Conservation (phyloP, 1,140 invertebrate species). For the Anadara kagoshimensis region DNA sequence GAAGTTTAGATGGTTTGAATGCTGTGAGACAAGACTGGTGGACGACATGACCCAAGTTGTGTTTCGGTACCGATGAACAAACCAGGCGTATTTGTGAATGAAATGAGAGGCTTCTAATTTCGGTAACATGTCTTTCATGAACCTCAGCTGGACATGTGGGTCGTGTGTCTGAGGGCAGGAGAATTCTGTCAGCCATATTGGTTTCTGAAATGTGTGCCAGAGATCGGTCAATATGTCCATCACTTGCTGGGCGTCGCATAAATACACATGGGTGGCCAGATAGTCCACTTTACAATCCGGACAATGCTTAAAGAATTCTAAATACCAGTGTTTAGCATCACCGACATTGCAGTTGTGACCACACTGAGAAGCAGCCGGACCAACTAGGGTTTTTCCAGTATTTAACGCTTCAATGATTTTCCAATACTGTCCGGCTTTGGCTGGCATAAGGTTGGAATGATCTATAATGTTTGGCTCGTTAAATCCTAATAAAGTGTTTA, state of each 20-base stretch:
- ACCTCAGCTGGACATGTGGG: constrained; percentile 30
- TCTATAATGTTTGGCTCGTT: no score
- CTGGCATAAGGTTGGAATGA: no score
- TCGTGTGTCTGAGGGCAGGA: constrained; percentile 31
- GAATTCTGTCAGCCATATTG: constrained; percentile 50
- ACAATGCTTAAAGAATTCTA: constrained; percentile 44
- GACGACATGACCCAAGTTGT: constrained; percentile 1
- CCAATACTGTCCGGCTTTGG: not conserved
- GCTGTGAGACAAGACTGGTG: constrained; percentile 9
- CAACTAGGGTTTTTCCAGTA: constrained; percentile 26
- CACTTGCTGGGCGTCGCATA: constrained; percentile 31
- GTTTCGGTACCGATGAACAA: not conserved
- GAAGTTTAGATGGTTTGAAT: constrained; percentile 14
- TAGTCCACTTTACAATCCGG: constrained; percentile 40
- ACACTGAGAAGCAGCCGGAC: constrained; percentile 41
- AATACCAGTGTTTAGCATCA: constrained; percentile 37
- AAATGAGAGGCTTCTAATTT: constrained; percentile 38
- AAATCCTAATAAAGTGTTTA: no score
- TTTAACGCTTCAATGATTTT: constrained; percentile 15
- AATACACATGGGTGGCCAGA: constrained; percentile 48
- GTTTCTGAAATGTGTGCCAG: constrained; percentile 39
- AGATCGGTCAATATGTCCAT: constrained; percentile 41
- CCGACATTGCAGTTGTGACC: not conserved
- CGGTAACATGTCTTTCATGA: constrained; percentile 43
- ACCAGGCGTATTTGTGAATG: constrained; percentile 35